Evolutionary conservation across 2,888 invertebrate genomes (phyloP), one percentile per base, ranked within the genome.

Genomic region (Oligia strigilis): DNA sequence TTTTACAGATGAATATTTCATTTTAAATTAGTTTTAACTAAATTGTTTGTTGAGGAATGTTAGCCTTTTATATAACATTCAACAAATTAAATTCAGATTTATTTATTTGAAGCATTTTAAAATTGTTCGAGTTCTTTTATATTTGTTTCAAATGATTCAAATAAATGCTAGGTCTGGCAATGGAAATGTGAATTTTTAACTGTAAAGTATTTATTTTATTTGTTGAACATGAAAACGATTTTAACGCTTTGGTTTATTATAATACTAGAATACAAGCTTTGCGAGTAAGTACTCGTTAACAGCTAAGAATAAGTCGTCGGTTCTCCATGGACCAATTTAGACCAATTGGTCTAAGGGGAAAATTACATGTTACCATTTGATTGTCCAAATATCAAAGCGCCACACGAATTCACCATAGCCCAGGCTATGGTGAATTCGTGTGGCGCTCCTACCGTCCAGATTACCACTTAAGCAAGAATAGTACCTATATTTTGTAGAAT

Each of bases 21-120:
- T 29, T 49, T 2, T 23, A 40, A 65, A 23, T 49, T 49, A n/a
- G 13, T 29, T 36, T 29, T 13, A 65, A 81, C 36, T 49, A 17
- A 17, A 49, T 40, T 74, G 29, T 82, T 81, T 75, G 43, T 36
- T 76, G 65, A 66, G 49, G 58, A 82, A 75, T 66, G 14, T 17
- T 2, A 55, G 23, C 36, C 72, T 14, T 49, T 29, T 29, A 29
- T 1, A 17, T 36, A 46, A 52, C 5, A n/a, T 67, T 70, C 2
- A 60, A 62, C n/a, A 81, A 81, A 74, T 58, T 19, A 17, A 29
- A 58, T 43, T 49, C 23, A 6, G 17, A 52, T 36, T 55, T 29
- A 5, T 13, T 0, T 58, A 64, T 40, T 72, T 17, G 9, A 58
- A 66, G 23, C 9, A 58, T 58, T 81, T 23, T 13, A 49, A 49